These are phyloP conservation scores for Podiceps cristatus DNA, from an alignment of 2,113 vertebrate species.

Conservation along the genomic window DNA sequence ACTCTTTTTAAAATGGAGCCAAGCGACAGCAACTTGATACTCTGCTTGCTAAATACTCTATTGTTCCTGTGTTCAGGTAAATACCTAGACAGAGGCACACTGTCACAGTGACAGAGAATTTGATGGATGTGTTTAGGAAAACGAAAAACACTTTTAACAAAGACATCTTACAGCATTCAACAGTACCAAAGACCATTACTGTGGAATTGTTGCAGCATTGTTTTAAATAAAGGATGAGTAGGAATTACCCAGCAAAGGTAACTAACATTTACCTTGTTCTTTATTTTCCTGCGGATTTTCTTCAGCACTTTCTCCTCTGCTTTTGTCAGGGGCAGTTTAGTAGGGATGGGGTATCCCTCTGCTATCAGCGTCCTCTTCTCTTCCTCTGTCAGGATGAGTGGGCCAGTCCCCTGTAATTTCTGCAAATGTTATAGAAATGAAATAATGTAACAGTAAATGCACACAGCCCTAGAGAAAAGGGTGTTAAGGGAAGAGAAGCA, in stretches of 20 bases:
- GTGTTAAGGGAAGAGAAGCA: not conserved
- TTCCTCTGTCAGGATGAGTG: constrained; percentile 94
- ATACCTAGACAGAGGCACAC: not conserved
- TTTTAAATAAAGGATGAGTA: not conserved
- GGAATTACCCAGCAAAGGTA: not conserved
- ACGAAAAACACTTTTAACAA: not conserved
- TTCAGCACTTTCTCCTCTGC: constrained; percentile 97
- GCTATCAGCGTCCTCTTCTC: constrained; percentile 95
- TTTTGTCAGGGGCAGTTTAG: constrained; percentile 94
- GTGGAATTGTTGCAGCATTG: not conserved
- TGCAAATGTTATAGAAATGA: not conserved
- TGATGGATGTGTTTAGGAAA: not conserved
- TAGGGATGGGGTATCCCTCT: constrained; percentile 96
- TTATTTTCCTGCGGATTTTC: constrained; percentile 98
- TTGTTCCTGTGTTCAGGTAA: constrained; percentile 9
- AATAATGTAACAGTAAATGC: not conserved
- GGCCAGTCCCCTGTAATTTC: constrained; percentile 94
- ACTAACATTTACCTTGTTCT: constrained; percentile 87
- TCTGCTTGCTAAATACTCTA: not conserved
- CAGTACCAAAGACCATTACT: not conserved
- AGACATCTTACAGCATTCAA: not conserved
- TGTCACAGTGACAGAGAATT: not conserved
- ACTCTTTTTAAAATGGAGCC: not conserved
- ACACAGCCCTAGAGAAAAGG: not conserved
- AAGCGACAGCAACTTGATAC: constrained; percentile 25